Evolutionary conservation across 2,888 invertebrate species (phyloP).

Genomic region (Morinoia aosen): DNA sequence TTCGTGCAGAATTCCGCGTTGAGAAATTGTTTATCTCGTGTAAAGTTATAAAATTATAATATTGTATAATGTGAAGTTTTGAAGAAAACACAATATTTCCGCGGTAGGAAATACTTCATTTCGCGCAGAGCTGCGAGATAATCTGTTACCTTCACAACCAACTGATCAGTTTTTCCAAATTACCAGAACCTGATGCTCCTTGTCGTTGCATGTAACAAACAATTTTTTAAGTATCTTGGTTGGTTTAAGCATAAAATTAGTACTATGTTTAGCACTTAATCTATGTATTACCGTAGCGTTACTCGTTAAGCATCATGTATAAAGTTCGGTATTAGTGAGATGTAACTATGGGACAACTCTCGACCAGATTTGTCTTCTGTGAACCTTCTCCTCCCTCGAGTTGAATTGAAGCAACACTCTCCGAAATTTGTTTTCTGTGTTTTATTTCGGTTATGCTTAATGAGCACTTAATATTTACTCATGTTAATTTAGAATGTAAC

Average conservation of each 20-base stretch:
- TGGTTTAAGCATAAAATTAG: neutral
- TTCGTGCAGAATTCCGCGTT: neutral
- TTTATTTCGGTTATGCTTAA: neutral
- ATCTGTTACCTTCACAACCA: neutral
- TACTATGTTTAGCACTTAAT: neutral
- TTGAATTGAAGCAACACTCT: neutral
- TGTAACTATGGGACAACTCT: neutral
- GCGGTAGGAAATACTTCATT: neutral
- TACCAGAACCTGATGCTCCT: neutral
- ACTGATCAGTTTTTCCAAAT: neutral
- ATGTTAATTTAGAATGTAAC: neutral
- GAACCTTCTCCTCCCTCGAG: neutral
- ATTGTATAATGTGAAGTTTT: neutral
- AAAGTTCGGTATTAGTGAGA: conserved; percentile 5
- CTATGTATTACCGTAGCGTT: neutral
- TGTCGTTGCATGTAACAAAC: neutral
- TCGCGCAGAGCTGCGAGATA: neutral
- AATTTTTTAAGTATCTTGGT: neutral
- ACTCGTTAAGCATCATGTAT: neutral
- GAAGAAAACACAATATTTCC: neutral
- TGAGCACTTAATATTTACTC: neutral
- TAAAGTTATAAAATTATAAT: too few species aligned
- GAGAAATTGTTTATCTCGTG: too few species aligned
- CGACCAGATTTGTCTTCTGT: neutral
- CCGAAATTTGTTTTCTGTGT: neutral